Evolutionary conservation across 2,113 vertebrate genomes (phyloP).

Genomic region (Blennius ocellaris): DNA sequence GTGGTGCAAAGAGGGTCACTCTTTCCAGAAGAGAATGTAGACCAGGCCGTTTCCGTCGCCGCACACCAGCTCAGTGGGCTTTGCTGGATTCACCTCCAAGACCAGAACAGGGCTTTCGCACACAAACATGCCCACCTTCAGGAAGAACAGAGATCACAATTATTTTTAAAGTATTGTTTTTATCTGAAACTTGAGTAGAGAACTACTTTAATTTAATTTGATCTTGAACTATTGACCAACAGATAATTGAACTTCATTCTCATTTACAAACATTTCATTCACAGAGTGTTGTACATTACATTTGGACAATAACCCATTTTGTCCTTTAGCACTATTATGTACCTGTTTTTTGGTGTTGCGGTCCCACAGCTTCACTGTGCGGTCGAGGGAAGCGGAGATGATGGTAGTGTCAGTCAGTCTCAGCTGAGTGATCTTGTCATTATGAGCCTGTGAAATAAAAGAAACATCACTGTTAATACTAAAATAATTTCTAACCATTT

Average conservation of each 20-base stretch:
- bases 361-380: conserved; percentile 84
- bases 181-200: too few species aligned
- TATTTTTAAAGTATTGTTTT: background rate
- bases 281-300: too few species aligned
- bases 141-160: background rate
- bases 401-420: conserved; percentile 71
- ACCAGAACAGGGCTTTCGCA: conserved; percentile 73
- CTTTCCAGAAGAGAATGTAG: conserved; percentile 80
- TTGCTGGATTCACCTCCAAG: conserved; percentile 75
- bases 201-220: too few species aligned
- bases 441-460: conserved; percentile 74
- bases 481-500: too few species aligned
- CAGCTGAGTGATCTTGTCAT: conserved; percentile 76
- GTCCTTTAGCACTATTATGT: background rate
- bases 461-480: background rate
- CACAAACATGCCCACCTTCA: conserved; percentile 81
- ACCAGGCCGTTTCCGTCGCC: conserved; percentile 74
- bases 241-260: too few species aligned
- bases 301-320: background rate
- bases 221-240: too few species aligned
- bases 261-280: too few species aligned
- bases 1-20: conserved; percentile 27
- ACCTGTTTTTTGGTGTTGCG: conserved; percentile 82
- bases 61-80: conserved; percentile 74
- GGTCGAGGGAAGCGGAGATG: conserved; percentile 81